phyloP scores from a whole-genome alignment of 2,113 vertebrate genomes.

The Eptesicus fuscus region DNA sequence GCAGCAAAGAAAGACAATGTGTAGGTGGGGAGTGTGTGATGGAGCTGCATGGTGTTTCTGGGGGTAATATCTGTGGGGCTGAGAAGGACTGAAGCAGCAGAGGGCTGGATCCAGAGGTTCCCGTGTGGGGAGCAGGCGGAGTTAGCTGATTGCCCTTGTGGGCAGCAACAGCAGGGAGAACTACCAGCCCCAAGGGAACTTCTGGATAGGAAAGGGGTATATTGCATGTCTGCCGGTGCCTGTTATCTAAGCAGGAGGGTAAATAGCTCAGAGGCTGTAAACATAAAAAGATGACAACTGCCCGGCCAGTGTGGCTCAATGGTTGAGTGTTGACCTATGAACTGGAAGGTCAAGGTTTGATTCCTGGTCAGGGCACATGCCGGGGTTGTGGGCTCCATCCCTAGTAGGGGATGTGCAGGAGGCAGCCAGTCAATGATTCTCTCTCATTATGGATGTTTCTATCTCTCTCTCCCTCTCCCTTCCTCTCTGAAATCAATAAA shows the following conservation, averaged over 20 bases:
- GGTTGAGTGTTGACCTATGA: too few relatives aligned
- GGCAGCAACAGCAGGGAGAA: neutral
- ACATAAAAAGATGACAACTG: neutral
- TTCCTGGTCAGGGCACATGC: too few relatives aligned
- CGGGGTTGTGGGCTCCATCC: too few relatives aligned
- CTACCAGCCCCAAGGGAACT: neutral
- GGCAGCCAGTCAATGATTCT: too few relatives aligned
- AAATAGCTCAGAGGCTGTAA: neutral
- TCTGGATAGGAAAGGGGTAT: neutral
- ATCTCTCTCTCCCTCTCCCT: too few relatives aligned
- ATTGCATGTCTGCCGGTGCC: neutral
- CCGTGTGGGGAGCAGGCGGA: neutral
- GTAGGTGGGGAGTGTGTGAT: neutral
- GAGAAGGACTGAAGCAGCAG: neutral
- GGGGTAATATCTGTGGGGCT: neutral
- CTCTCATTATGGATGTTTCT: too few relatives aligned
- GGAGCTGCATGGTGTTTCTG: neutral
- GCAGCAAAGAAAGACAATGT: neutral
- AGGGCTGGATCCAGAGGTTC: neutral
- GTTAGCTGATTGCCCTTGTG: neutral
- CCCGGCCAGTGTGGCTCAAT: too few relatives aligned
- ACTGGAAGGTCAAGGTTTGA: too few relatives aligned
- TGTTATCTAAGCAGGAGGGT: neutral
- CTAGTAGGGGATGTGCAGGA: too few relatives aligned
- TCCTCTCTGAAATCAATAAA: too few relatives aligned